A percentile compares a stretch with the other conserved stretches of the same genome.
Evolutionary conservation across 2,113 vertebrate species (phyloP).

Genomic region (Onychorhynchus coronatus): DNA sequence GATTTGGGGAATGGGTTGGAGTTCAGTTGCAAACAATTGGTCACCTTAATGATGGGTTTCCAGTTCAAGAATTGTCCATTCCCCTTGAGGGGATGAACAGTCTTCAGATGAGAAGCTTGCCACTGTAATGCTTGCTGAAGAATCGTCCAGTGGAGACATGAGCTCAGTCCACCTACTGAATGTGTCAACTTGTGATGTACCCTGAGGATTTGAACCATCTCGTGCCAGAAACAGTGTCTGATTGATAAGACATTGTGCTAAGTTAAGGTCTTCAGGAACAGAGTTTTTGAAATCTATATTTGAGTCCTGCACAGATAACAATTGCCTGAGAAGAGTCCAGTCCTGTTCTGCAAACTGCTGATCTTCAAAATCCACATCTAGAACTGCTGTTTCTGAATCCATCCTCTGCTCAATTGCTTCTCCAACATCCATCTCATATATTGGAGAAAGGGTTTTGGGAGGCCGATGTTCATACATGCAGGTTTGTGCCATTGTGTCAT

Average conservation of each 20-base stretch:
- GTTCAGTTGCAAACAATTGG: conserved; percentile 54
- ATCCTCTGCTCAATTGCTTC: conserved; percentile 86
- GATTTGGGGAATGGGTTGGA: conserved; percentile 45
- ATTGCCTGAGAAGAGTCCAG: conserved; percentile 91
- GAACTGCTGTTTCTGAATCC: conserved; percentile 79
- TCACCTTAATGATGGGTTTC: conserved; percentile 94
- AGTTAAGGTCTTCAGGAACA: conserved; percentile 94
- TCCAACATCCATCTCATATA: conserved; percentile 92
- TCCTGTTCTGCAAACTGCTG: conserved; percentile 90
- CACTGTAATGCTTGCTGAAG: conserved; percentile 91
- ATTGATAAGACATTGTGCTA: conserved; percentile 98
- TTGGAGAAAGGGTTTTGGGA: conserved; percentile 96
- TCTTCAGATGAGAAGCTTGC: conserved; percentile 96
- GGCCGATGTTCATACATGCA: conserved; percentile 90
- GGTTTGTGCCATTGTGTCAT: conserved; percentile 97
- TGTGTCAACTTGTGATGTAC: conserved; percentile 83
- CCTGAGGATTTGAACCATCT: conserved; percentile 86
- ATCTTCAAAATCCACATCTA: conserved; percentile 77
- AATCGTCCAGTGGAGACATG: conserved; percentile 91
- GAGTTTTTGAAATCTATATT: conserved; percentile 90
- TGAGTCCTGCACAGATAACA: conserved; percentile 91
- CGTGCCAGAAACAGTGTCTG: conserved; percentile 93
- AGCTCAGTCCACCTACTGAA: conserved; percentile 93
- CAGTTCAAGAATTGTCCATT: conserved; percentile 98
- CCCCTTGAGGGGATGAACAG: conserved; percentile 92